Base-by-base conservation (phyloP, 2,888 invertebrate species). In the Uloborus plumipes region DNA sequence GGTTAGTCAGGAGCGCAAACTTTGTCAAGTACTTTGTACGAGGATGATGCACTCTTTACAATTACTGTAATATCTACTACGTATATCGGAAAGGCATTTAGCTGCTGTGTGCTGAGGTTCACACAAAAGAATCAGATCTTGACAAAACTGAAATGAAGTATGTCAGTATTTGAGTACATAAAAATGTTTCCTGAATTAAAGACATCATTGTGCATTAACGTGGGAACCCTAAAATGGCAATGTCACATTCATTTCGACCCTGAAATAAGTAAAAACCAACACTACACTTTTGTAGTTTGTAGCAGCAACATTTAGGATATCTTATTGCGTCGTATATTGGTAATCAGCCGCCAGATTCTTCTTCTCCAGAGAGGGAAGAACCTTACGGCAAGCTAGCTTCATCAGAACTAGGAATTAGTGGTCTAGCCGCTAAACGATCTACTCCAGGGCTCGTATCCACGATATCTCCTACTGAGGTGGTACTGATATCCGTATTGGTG, bases 41-140 rank as follows among this genome's bases (percentile, higher is more conserved):
- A 62, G 53, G 62, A n/a, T 39, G 62, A 80, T 31, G 70, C 67
- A 62, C 59, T 50, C 64, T 51, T 65, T 75, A 74, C 31, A 61
- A 55, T 22, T 74, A 50, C 61, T 80, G 73, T 67, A 58, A 73
- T 39, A 73, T 74, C 80, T 81, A 81, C 74, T 81, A 81, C 80
- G 80, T 81, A 81, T 81, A 81, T 81, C 70, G 74, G 70, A 81
- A 81, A 81, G 80, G 80, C 80, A 74, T 65, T 70, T 74, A 81
- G 69, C 74, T 81, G 74, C 74, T 81, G 73, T 65, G 80, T 62
- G 80, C 65, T 66, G 61, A 73, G 67, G 59, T 55, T 73, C 67
- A 64, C 26, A 62, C 58, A 59, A 74, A 74, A 64, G 66, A 47
- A 47, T 51, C 7, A 55, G 66, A 78, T 18, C 4, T 47, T 13